A percentile compares a stretch with the other conserved stretches of the same genome.
phyloP scores from a whole-genome alignment of 2,797 vertebrate species.

The Hirundo rustica region DNA sequence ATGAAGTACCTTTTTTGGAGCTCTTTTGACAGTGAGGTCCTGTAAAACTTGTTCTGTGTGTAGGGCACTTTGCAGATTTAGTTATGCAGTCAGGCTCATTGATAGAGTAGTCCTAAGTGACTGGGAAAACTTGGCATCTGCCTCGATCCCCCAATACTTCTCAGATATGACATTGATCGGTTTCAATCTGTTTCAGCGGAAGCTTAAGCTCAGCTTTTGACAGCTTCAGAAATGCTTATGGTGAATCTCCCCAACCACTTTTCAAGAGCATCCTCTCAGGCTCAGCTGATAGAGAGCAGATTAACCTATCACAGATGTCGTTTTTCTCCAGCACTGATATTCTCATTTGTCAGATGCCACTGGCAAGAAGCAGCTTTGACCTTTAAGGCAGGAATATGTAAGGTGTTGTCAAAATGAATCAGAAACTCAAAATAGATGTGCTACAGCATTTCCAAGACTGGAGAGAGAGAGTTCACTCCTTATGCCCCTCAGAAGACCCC shows the following conservation, averaged over 20 bases:
- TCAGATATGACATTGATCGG: not conserved
- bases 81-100: not conserved
- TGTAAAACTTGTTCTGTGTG: not conserved
- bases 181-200: not conserved
- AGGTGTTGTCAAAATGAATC: conserved; percentile 40
- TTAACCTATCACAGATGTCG: conserved; percentile 38
- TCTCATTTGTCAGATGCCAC: not conserved
- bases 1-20: not conserved
- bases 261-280: conserved; percentile 19
- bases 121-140: not conserved
- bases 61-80: not conserved
- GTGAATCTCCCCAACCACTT: conserved; percentile 8
- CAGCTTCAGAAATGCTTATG: not conserved
- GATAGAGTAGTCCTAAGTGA: not conserved
- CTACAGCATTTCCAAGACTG: not conserved
- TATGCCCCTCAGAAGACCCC: not conserved
- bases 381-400: conserved; percentile 46
- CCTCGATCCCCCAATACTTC: conserved; percentile 13
- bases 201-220: conserved; percentile 38
- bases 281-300: conserved; percentile 45
- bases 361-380: conserved; percentile 33
- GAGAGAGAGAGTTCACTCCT: not conserved
- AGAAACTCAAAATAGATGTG: not conserved
- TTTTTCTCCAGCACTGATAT: conserved; percentile 14
- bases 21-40: not conserved